Percentiles rank a stretch among this genome's conserved stretches.
Evolutionary conservation across 2,113 vertebrate genomes (phyloP).

Genomic region (Ageneiosus marmoratus): DNA sequence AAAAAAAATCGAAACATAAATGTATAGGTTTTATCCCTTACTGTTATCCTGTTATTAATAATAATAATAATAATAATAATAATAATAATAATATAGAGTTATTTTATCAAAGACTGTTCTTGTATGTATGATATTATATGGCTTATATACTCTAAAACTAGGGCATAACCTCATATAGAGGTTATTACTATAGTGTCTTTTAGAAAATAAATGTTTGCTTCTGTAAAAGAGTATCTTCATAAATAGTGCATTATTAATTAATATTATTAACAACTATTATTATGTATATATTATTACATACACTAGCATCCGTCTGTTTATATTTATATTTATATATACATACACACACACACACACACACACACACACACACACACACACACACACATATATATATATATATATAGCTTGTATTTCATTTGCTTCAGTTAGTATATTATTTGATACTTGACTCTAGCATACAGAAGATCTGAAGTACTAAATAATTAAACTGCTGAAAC

Average conservation of each 20-base stretch:
- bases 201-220: neutral
- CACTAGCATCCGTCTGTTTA: neutral
- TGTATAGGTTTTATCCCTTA: too few relatives aligned
- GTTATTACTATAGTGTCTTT: neutral
- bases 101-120: neutral
- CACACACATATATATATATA: too few relatives aligned
- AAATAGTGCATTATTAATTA: too few relatives aligned
- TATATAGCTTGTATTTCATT: neutral
- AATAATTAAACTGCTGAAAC: slow-evolving; percentile 3
- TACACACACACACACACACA: too few relatives aligned
- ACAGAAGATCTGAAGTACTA: slow-evolving; percentile 1
- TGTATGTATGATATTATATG: neutral
- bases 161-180: neutral
- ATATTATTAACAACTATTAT: too few relatives aligned
- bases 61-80: too few relatives aligned
- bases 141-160: neutral
- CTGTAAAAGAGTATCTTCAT: neutral
- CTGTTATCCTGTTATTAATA: too few relatives aligned
- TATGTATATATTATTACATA: neutral
- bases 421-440: neutral
- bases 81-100: neutral
- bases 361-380: too few relatives aligned
- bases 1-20: too few relatives aligned
- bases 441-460: neutral
- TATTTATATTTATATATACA: too few relatives aligned